These are phyloP conservation scores for Microdon myrmicae DNA, from an alignment of 2,888 invertebrate species.

Conservation along the genomic window DNA sequence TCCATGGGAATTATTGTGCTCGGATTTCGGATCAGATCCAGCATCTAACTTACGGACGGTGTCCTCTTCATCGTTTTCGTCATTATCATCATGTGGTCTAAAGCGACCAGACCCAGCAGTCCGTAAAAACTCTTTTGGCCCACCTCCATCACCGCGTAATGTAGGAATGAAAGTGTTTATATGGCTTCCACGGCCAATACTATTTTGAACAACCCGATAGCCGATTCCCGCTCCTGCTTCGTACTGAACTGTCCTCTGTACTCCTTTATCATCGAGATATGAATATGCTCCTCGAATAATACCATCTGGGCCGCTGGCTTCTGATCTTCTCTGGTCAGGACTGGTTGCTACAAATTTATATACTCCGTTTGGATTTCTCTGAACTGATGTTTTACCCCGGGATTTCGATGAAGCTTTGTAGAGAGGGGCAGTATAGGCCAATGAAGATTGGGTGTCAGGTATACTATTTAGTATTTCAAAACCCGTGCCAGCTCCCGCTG, in stretches of 20 bases:
- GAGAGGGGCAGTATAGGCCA: conserved; percentile 74
- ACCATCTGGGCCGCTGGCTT: conserved; percentile 77
- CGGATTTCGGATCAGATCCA: background rate
- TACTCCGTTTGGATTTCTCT: conserved; percentile 77
- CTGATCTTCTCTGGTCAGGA: conserved; percentile 80
- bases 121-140: conserved; percentile 37
- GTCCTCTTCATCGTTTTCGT: conserved; percentile 21
- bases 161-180: conserved; percentile 69
- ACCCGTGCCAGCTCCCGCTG: conserved; percentile 80
- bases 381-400: conserved; percentile 78
- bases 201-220: conserved; percentile 77
- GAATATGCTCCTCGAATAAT: conserved; percentile 82
- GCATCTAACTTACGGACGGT: too few species aligned
- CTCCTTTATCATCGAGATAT: conserved; percentile 81
- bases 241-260: conserved; percentile 81
- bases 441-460: conserved; percentile 71
- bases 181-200: conserved; percentile 71
- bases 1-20: too few species aligned
- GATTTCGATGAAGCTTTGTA: conserved; percentile 73
- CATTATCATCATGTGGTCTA: conserved; percentile 48
- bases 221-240: conserved; percentile 82
- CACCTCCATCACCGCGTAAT: conserved; percentile 61
- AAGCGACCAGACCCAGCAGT: conserved; percentile 42
- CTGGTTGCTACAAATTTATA: conserved; percentile 82
- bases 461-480: conserved; percentile 81